Base-by-base conservation (phyloP, 2,797 vertebrate genomes). In the Tinamus major region DNA sequence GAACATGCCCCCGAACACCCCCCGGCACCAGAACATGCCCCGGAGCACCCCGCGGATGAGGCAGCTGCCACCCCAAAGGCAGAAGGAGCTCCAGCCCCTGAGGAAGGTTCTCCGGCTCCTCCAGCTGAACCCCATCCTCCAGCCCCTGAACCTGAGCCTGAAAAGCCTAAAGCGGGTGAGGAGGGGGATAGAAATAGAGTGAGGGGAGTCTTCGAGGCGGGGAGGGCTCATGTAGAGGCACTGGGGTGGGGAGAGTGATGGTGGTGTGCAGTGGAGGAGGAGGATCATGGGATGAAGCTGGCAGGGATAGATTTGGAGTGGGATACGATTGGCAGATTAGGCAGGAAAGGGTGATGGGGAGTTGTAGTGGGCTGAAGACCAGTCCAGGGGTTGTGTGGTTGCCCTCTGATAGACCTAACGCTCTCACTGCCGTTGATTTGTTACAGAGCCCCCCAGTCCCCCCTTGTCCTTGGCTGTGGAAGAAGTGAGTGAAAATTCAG, bases 401-500 rank as follows among this genome's bases (percentile, higher is more conserved):
- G 58, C 35, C 41, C 65, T 85, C n/a, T 75, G 69, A 31, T 48
- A 75, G 13, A 29, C 29, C 26, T 0, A 0, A 20, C n/a, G 35
- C 42, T 67, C 23, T 95, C 61, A 79, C 21, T 27, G 5, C 48
- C 7, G 42, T 0, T 61, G 23, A 17, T 93, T 82, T 85, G 31
- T 94, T 72, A 13, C 96, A 99, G 99, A 97, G 31, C 97, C 98
- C 5, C 98, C 98, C 92, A 98, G 98, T 21, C 94, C 98, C 49
- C 99, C 99, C 4, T 83, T 98, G 97, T 92, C 96, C 24, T 83
- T 99, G 31, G 79, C 96, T 0, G 96, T 99, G 93, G 98, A 99
- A 9, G 98, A 99, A 80, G 98, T 99, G 92, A 99, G 96, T 1
- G 97, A 98, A 26, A 97, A 89, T 80, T 98, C 98, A 0, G 93